Base-by-base conservation (phyloP, 2,797 vertebrate genomes). In the Onychomys leucogaster region DNA sequence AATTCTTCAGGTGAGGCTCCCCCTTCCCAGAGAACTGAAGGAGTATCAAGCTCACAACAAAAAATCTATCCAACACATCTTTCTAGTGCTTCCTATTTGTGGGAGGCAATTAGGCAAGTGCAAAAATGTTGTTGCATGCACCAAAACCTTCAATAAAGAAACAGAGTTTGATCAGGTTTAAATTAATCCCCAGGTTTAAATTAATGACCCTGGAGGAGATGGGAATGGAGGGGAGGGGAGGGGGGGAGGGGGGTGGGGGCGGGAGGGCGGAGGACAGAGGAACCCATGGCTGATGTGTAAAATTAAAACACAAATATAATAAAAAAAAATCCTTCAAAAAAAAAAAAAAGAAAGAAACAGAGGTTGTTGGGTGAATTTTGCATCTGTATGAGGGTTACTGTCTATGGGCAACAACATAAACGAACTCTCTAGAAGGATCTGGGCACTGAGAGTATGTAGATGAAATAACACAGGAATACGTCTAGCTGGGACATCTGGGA, bases 51-150 rank as follows among this genome's bases (percentile, higher is more conserved):
- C 27, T 73, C 23, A 73, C 49, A 41, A 57, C 10, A 73, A 41
- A n/a, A 37, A 41, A 55, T 73, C 25, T 73, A 32, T 73, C 25
- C 65, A 57, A 14, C 27, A 41, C 65, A 57, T 21, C 27, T 67
- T 84, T 78, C 25, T 75, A 96, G 41, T 1, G 3, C 9, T 77
- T 90, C 27, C 34, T 76, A 29, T 61, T 61, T 94, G 61, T 82
- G 89, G 59, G 14, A 69, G 49, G 17, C 55, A 27, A 63, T 55
- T 65, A 88, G 41, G 69, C 25, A 77, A 87, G n/a, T 17, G 27
- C 14, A 9, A 89, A 88, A 86, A 61, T 55, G 52, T 80, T 93
- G 21, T 89, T 76, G 61, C 88, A 94, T 71, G 91, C 89, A 49
- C 52, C 49, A 91, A 71, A 10, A 46, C 21, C 59, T 41, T 16